A percentile compares a stretch with the other conserved stretches of the same genome.
Evolutionary conservation across 2,797 vertebrate species (phyloP).

Genomic region (Crocidura indochinensis): DNA sequence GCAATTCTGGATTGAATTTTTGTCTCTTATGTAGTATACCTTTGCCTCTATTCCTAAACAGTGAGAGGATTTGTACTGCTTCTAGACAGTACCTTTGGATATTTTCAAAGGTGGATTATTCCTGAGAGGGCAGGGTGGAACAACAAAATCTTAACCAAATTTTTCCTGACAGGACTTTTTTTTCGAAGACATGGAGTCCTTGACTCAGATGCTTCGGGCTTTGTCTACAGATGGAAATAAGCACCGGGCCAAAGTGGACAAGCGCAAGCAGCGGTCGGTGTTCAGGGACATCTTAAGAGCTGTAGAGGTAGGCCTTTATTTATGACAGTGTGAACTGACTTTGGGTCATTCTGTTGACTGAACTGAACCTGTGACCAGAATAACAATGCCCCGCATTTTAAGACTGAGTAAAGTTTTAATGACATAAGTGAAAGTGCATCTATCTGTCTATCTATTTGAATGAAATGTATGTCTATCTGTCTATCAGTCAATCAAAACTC

Average conservation of each 20-base stretch:
- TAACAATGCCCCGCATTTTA: neutral
- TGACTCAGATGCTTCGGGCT: constrained; percentile 94
- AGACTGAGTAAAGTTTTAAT: neutral
- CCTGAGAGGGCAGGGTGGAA: neutral
- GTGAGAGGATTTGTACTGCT: neutral
- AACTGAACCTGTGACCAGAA: constrained; percentile 7
- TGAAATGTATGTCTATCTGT: no score
- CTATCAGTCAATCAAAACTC: no score
- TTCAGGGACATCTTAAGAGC: constrained; percentile 97
- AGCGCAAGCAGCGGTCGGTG: constrained; percentile 97
- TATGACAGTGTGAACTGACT: no score
- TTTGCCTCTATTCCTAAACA: neutral
- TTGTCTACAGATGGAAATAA: constrained; percentile 98
- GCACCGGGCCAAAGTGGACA: constrained; percentile 97
- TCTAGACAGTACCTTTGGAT: neutral
- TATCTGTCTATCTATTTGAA: no score
- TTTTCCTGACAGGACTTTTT: constrained; percentile 94
- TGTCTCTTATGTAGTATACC: neutral
- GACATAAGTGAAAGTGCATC: neutral
- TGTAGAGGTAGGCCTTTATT: constrained; percentile 93
- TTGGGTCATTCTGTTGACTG: neutral
- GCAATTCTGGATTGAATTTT: constrained; percentile 13
- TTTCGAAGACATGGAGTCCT: constrained; percentile 94
- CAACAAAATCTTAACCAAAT: neutral
- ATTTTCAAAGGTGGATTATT: neutral